Evolutionary conservation across 2,797 vertebrate genomes (phyloP).

Genomic region (Podarcis siculus): DNA sequence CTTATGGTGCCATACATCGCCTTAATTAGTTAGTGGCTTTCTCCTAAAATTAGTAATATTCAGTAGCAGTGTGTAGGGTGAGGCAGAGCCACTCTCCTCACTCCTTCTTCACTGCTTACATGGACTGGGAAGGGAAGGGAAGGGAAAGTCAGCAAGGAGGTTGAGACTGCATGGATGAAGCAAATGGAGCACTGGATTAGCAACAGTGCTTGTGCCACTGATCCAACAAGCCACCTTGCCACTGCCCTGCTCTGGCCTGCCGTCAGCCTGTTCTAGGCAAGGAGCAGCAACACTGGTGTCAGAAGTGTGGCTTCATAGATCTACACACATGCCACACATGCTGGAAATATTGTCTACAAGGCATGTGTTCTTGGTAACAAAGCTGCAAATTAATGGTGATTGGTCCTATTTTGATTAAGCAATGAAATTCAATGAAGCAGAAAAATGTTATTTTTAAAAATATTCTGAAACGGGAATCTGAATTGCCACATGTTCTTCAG

Average conservation of each 20-base stretch:
- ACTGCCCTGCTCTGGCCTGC: too few species aligned
- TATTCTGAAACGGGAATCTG: background rate
- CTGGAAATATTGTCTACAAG: background rate
- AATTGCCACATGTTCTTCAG: background rate
- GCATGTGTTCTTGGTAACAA: background rate
- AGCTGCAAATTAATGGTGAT: background rate
- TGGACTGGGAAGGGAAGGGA: too few species aligned
- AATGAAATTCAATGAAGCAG: background rate
- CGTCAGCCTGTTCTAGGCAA: too few species aligned
- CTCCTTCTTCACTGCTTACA: too few species aligned
- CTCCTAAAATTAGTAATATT: background rate
- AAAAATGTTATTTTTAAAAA: slow-evolving; percentile 1
- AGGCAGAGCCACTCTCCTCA: too few species aligned
- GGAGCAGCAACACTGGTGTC: too few species aligned
- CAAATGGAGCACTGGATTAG: too few species aligned
- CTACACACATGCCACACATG: too few species aligned
- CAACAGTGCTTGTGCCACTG: too few species aligned
- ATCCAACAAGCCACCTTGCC: too few species aligned
- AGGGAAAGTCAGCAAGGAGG: too few species aligned
- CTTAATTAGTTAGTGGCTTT: background rate
- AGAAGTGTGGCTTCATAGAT: background rate
- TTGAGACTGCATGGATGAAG: too few species aligned
- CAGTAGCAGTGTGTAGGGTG: background rate
- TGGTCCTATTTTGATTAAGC: background rate
- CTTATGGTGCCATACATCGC: background rate